Base-by-base conservation (phyloP, 1,140 invertebrate species). In the Drosophila tristis region DNA sequence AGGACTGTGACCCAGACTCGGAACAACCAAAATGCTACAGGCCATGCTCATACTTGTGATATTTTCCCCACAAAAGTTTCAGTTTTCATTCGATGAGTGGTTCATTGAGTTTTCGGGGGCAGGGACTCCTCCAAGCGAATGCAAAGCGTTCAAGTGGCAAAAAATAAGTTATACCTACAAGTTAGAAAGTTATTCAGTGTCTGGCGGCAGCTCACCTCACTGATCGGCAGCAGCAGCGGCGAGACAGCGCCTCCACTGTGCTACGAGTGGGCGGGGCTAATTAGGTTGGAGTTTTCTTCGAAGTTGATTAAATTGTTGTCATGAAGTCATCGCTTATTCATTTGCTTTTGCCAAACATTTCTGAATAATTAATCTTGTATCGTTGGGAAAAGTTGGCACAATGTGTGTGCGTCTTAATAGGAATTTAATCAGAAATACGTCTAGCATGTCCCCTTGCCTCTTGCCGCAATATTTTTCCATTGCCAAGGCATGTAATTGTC, bases 231-330 rank as follows among this genome's bases (percentile, higher is more conserved):
- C 5, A 13, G 6, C 51, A 1, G 50, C 5, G 66, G 66, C 64
- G 66, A 50, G 64, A 35, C 50, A 13, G 35, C 45, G 66, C 64
- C 49, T 55, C 25, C 56, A 31, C 43, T 42, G 56, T 20, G 20
- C 20, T 20, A 20, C 1, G 20, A 57, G 64, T 42, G 51, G 66
- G 66, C 26, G 66, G 68, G 64, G 64, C 58, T 71, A 71, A 71
- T 71, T 71, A 70, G 64, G 20, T 66, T 70, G 44, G 11, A 39
- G 5, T 13, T 39, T 48, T 57, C 64, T 35, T 49, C n/a, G 45
- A 39, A 58, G 57, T 71, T 71, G 53, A 71, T 71, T 70, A 71
- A 70, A 71, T 44, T 71, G 67, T 70, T 71, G 67, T 70, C 67
- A 50, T 55, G 66, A 31, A 48, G 65, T 64, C 50, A 20, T 25